Conservation (phyloP, 2,888 invertebrate species). For the Ochlodes sylvanus region DNA sequence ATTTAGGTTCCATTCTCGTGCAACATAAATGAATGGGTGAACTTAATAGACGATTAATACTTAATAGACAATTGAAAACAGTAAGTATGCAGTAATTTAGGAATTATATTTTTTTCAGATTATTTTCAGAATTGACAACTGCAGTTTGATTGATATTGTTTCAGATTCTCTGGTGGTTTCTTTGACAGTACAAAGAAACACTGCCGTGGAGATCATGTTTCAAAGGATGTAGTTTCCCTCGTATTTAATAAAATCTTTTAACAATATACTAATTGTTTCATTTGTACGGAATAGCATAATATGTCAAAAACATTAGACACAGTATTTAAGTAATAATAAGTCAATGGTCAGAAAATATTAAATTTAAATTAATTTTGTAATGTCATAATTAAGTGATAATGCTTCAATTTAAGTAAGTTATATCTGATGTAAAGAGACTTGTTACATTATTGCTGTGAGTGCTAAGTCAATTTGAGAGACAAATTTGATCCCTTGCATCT, state of each 20-base stretch:
- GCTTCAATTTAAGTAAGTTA: too few relatives aligned
- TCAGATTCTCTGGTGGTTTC: conserved; percentile 32
- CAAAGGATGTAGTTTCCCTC: conserved; percentile 26
- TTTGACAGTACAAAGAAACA: conserved; percentile 32
- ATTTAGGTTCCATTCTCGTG: not conserved
- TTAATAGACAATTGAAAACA: not conserved
- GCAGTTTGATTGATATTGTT: conserved; percentile 35
- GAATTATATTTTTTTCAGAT: conserved; percentile 10
- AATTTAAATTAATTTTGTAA: too few relatives aligned
- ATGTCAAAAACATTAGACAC: too few relatives aligned
- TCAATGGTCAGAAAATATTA: too few relatives aligned
- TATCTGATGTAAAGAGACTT: too few relatives aligned
- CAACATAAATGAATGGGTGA: not conserved
- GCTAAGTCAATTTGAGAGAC: too few relatives aligned
- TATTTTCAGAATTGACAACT: conserved; percentile 14
- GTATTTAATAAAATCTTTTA: conserved; percentile 30
- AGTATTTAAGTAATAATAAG: too few relatives aligned
- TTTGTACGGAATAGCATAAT: not conserved
- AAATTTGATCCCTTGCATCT: too few relatives aligned
- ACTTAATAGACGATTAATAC: not conserved
- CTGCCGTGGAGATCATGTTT: conserved; percentile 23
- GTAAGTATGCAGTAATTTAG: conserved; percentile 1
- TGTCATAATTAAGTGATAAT: too few relatives aligned
- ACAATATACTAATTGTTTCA: conserved; percentile 3
- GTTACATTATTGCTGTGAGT: too few relatives aligned